Base-by-base conservation (phyloP, 1,140 invertebrate genomes). In the Pseudomyrmex sp. region DNA sequence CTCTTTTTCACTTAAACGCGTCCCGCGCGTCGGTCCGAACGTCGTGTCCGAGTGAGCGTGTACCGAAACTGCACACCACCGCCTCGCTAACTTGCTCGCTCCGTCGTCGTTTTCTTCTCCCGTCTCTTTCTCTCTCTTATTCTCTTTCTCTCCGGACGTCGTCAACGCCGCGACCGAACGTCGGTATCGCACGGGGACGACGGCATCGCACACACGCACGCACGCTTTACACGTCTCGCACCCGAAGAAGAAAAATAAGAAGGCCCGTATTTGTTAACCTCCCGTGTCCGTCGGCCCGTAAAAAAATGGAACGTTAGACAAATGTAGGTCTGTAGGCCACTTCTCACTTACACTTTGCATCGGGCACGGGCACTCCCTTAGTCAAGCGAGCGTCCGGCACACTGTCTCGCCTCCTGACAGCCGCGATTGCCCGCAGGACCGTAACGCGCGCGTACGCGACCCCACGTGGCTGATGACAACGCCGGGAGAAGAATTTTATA, bases 321-420 rank as follows among this genome's bases (percentile, higher is more conserved):
- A 96, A 96, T 96, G 95, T 96, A 96, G 95, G 95, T 96, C 95
- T 96, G 94, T 96, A 96, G 96, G 96, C 95, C 96, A 96, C 95
- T 96, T 95, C 35, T 35, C 94, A 95, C 95, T 96, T 95, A 95
- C 95, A 95, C 95, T 95, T 95, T 95, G 94, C 95, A 95, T 95
- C 89, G 90, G 35, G 89, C 90, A 92, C 91, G 88, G 92, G 88
- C 92, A 93, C 92, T 93, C 92, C 91, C 92, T 92, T 91, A 94
- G 93, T 94, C 93, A 94, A 94, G 92, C 93, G 93, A 93, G 93
- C 91, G 91, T 93, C 91, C 90, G 91, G 63, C 82, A 77, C 85
- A 85, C 85, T 86, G 85, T 87, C 35, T 35, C 88, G 83, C 91
- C 76, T 72, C 82, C 87, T 90, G 84, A 85, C 79, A 89, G 35